Evolutionary conservation across 2,888 invertebrate genomes (phyloP), one percentile per base, ranked within the genome.

Genomic region (Rotaria magnacalcarata): DNA sequence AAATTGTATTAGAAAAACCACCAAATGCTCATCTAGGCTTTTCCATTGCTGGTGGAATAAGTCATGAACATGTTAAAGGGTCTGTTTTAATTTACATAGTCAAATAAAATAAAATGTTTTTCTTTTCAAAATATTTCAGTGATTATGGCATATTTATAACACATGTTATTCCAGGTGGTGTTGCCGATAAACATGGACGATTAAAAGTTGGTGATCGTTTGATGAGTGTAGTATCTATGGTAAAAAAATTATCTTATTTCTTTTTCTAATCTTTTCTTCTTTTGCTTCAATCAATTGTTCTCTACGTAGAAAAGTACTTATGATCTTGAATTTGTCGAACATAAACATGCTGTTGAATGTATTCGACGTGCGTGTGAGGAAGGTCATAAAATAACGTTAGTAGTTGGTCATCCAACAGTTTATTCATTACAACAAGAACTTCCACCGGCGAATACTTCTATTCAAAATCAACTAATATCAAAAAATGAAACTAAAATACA

Each of bases 121-220:
- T 10, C 1, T 54, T 11, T 50, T 5, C 6, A 6, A 93, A 96
- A 97, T 92, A 10, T 47, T 97, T 97, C 87, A 97, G 97, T 88
- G 98, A 99, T 92, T 96, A 97, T 93, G 98, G 98, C 89, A 99
- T 99, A 91, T 99, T 97, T 92, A 96, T 99, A 89, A 99, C 99
- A 85, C 98, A 99, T 93, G 95, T 99, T 88, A 97, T 98, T 94
- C 96, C 97, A 87, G 97, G 96, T 52, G 98, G 98, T 86, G 97
- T 98, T 34, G 98, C 99, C 84, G 95, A 96, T 91, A 94, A 95
- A 86, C 97, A 99, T 91, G 97, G 97, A 24, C 93, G 97, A 87
- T 93, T 99, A 86, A 93, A 94, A 47, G 90, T 90, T n/a, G 91
- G 90, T 50, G 91, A 91, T 88, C 89, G 90, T 87, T 89, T 91